Evolutionary conservation across 1,140 invertebrate species (phyloP), one percentile per base, ranked within the genome.

Genomic region (Hylaeus volcanicus): DNA sequence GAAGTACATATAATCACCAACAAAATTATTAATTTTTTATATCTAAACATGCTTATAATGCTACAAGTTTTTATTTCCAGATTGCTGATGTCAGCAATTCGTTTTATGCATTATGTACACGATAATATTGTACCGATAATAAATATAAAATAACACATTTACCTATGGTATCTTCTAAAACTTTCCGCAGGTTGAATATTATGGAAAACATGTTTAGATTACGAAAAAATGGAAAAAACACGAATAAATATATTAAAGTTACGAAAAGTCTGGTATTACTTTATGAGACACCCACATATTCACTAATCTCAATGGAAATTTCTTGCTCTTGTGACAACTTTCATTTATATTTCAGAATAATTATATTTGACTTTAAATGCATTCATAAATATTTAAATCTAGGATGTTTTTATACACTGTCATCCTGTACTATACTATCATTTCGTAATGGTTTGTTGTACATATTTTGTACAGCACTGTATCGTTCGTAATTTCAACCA

Each of bases 201-300:
- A 86, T 53, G 9, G 88, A 84, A 86, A 89, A 85, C 89, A 90
- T 90, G 43, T 83, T 90, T 79, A 56, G 48, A 77, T 77, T 64
- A 53, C 55, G 56, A 48, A 51, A 58, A 79, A 63, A 60, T 60
- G 73, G 43, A 14, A 37, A 48, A 53, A 55, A 43, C 39, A 26
- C 14, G 39, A n/a, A 1, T 55, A 66, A 65, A 43, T n/a, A 26
- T 56, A 53, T 76, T 51, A 70, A 2, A 53, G 64, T 69, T 26
- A 45, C 6, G 3, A 48, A 69, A 39, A 74, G 45, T n/a, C 12
- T 63, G 53, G 41, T 74, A 58, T 66, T 45, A 43, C 9, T 12
- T 43, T 12, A 69, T 41, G 8, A 74, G 74, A 39, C 61, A 75
- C 11, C 61, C 11, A 48, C 80, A 75, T 79, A 63, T 69, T 85